phyloP scores from a whole-genome alignment of 2,113 vertebrate species.

The Anarhynchus alexandrinus region DNA sequence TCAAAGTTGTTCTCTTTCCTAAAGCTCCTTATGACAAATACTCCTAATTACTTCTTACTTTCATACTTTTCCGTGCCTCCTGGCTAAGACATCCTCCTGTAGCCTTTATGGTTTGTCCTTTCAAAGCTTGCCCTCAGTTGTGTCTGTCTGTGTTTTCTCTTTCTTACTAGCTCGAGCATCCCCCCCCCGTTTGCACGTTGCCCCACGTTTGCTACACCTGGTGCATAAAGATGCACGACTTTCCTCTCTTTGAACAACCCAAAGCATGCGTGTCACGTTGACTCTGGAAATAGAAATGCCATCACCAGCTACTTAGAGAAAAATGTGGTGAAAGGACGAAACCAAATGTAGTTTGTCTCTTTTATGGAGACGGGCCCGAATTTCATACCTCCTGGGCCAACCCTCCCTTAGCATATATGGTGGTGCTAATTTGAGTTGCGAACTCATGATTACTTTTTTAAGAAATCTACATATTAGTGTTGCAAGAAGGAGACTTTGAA shows the following conservation, averaged over 20 bases:
- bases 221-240: not conserved
- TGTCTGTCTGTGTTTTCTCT: not conserved
- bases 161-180: not conserved
- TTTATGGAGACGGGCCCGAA: not conserved
- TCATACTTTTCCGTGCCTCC: not conserved
- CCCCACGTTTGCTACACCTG: not conserved
- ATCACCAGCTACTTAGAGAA: not conserved
- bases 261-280: not conserved
- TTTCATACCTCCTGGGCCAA: not conserved
- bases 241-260: not conserved
- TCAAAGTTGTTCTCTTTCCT: conserved; percentile 10
- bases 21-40: conserved; percentile 34
- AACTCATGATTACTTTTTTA: conserved; percentile 45
- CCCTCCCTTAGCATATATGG: not conserved
- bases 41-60: conserved; percentile 34
- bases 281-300: not conserved
- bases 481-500: conserved; percentile 55
- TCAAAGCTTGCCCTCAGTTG: not conserved
- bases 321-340: not conserved
- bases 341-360: not conserved
- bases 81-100: not conserved
- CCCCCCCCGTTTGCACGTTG: rapidly evolving
- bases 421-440: conserved; percentile 45
- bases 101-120: not conserved
- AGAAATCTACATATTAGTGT: conserved; percentile 39